Percentiles rank a stretch among this genome's conserved stretches.
Conservation (phyloP, 2,797 vertebrate species). For the Pseudotriccus pelzelni region DNA sequence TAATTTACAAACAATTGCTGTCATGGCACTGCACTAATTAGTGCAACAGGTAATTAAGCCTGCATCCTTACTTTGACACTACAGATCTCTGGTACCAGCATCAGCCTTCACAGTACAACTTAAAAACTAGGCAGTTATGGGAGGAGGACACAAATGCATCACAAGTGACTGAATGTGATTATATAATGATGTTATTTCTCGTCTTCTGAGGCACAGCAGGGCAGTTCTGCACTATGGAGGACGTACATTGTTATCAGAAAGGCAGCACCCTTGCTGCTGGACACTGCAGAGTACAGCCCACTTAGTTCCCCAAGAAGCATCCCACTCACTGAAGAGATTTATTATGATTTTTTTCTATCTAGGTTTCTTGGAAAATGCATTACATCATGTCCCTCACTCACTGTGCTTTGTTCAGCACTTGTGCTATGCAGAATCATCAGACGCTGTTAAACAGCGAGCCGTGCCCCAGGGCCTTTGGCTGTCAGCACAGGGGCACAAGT, state of each 20-base stretch:
- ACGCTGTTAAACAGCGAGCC: not conserved
- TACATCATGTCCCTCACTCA: not conserved
- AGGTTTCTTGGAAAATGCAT: constrained; percentile 1
- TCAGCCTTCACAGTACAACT: not conserved
- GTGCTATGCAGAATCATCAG: not conserved
- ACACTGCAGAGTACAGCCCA: not conserved
- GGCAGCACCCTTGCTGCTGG: not conserved
- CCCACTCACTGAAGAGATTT: not conserved
- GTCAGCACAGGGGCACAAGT: constrained; percentile 18
- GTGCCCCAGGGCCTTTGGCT: not conserved
- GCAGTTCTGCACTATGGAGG: not conserved
- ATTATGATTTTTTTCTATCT: not conserved
- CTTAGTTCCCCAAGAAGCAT: not conserved
- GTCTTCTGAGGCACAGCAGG: not conserved
- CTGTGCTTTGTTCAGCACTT: constrained; percentile 41
- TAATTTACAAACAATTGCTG: not conserved
- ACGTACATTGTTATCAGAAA: not conserved
- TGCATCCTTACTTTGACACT: not conserved
- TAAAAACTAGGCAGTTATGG: not conserved
- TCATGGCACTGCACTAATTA: not conserved
- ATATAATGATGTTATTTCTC: not conserved
- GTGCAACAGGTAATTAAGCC: not conserved
- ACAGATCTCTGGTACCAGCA: not conserved
- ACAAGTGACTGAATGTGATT: not conserved
- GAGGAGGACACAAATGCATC: not conserved